Base-by-base conservation (phyloP, 2,797 vertebrate genomes). In the Pempheris klunzingeri region DNA sequence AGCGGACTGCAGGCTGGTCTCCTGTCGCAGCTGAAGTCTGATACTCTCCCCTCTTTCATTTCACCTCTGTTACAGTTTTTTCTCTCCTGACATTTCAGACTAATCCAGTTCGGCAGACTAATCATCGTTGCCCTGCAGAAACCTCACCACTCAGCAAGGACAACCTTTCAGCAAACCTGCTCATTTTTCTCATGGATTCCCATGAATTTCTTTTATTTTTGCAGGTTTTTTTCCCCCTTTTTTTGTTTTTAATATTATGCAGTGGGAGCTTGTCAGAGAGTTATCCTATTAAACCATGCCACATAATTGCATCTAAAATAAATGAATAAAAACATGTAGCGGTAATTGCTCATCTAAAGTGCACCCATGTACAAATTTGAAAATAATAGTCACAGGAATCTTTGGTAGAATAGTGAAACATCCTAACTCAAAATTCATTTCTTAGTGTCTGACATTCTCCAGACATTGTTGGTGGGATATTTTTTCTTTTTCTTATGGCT, bases 61-160 rank as follows among this genome's bases (percentile, higher is more conserved):
- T 89, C 81, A 82, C 87, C 74, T 90, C 80, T 77, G 71, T 77
- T 83, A 41, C 71, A 71, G 53, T 78, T 79, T 84, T n/a, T 78
- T 64, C 77, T 81, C 80, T 77, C 65, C 63, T 91, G 90, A 90
- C 88, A 92, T 91, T 88, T 92, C 84, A 69, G 47, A 73, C 82
- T 86, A 81, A 89, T 91, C 75, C 71, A 73, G 64, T 88, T 87
- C 43, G 66, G 78, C 81, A 84, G 85, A 76, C 74, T 84, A 79
- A 90, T 88, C 88, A 85, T 88, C 74, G 8, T 64, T 78, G 82
- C 84, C 90, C 87, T 72, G 71, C 71, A 86, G 87, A 83, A 77
- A 79, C 58, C 30, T 73, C 70, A 11, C 61, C 50, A 52, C 71
- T 83, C 74, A 62, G 66, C 64, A 63, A 81, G 68, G 76, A 71